phyloP scores from a whole-genome alignment of 1,140 invertebrate genomes.

The Drosophila asahinai region DNA sequence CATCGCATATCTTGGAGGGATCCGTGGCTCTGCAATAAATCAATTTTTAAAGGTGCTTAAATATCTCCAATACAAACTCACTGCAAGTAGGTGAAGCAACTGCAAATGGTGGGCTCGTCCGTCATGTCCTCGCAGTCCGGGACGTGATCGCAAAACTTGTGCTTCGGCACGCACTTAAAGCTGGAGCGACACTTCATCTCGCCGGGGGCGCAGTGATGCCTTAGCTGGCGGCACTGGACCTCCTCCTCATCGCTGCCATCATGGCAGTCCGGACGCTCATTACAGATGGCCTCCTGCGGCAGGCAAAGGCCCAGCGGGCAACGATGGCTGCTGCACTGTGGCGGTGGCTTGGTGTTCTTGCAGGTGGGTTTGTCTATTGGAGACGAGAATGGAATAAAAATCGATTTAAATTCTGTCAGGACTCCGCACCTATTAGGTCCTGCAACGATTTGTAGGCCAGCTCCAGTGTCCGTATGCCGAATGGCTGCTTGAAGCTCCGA shows the following conservation, averaged over 20 bases:
- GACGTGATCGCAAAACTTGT: constrained; percentile 88
- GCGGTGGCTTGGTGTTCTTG: constrained; percentile 25
- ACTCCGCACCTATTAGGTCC: constrained; percentile 58
- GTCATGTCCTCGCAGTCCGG: constrained; percentile 89
- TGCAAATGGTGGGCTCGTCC: constrained; percentile 90
- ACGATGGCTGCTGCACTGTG: constrained; percentile 86
- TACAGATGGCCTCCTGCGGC: constrained; percentile 87
- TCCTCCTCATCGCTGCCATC: constrained; percentile 88
- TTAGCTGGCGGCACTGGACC: constrained; percentile 85
- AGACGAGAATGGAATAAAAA: background rate
- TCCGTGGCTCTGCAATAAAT: constrained; percentile 86
- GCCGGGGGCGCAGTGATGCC: constrained; percentile 70
- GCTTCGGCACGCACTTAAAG: constrained; percentile 89
- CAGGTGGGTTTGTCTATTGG: constrained; percentile 61
- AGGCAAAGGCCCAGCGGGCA: constrained; percentile 91
- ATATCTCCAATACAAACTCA: constrained; percentile 25
- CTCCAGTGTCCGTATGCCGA: constrained; percentile 64
- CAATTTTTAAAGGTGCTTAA: background rate
- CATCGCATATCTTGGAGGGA: constrained; percentile 91
- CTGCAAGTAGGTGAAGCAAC: constrained; percentile 89
- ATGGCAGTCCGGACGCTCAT: constrained; percentile 90
- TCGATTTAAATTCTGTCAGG: constrained; percentile 1
- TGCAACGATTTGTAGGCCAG: constrained; percentile 64
- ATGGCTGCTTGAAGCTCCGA: constrained; percentile 69
- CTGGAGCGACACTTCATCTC: constrained; percentile 88